phyloP scores from a whole-genome alignment of 2,113 vertebrate genomes.

The Hyla sarda region DNA sequence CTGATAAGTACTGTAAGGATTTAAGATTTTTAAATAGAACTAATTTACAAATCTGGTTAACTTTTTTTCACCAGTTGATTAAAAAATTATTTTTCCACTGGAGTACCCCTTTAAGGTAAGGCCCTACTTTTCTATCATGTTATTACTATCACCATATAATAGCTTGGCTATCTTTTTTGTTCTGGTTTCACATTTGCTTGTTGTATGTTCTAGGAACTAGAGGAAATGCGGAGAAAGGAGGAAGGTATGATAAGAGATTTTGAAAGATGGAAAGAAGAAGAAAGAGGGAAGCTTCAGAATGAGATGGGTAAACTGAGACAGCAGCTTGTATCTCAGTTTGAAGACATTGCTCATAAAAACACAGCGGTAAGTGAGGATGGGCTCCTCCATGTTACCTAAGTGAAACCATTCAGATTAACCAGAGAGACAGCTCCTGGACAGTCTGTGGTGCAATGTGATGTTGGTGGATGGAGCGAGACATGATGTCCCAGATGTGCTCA shows the following conservation, averaged over 20 bases:
- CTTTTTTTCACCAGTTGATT: too few relatives aligned
- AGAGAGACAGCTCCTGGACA: too few relatives aligned
- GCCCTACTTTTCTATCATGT: neutral
- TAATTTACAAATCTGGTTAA: too few relatives aligned
- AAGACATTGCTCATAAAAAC: constrained; percentile 69
- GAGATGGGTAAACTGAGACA: constrained; percentile 70
- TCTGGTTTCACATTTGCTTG: neutral
- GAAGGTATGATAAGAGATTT: constrained; percentile 65
- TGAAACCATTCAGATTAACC: neutral
- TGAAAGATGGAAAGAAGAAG: constrained; percentile 76
- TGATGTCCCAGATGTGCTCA: too few relatives aligned
- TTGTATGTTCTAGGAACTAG: constrained; percentile 67
- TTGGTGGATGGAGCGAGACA: too few relatives aligned
- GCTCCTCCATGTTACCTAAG: too few relatives aligned
- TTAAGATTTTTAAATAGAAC: too few relatives aligned
- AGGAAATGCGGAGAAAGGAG: constrained; percentile 64
- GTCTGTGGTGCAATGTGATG: too few relatives aligned
- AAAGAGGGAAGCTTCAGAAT: constrained; percentile 67
- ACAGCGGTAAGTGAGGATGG: constrained; percentile 37
- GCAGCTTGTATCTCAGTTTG: constrained; percentile 68
- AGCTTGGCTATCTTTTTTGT: neutral
- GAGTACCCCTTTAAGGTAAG: too few relatives aligned
- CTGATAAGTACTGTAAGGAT: too few relatives aligned
- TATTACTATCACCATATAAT: neutral
- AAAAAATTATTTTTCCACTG: too few relatives aligned